Evolutionary conservation across 2,113 vertebrate species (phyloP), one percentile per base, ranked within the genome.

Genomic region (Alaudala cheleensis): DNA sequence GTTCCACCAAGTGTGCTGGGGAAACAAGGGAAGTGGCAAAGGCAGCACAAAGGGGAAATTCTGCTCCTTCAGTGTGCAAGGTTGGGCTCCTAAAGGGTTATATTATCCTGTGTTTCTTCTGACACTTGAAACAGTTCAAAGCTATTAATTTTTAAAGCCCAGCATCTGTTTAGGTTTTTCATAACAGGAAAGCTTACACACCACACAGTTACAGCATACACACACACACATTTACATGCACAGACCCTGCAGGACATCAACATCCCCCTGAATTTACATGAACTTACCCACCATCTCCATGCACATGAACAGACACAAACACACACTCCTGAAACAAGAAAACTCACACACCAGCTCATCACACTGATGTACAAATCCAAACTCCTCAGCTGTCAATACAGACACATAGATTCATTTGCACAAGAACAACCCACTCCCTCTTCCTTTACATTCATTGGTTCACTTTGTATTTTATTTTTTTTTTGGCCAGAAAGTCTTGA

Each of bases 71-170:
- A 65, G 44, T 14, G 58, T 24, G 40, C 17, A 29, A 92, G 72
- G 56, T 5, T 78, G 91, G 92, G 96, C 58, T 96, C 79, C 95
- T 94, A 93, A 96, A 97, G 97, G 94, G 95, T 97, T 97, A 92
- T 91, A 84, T 96, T 72, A 95, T 90, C 81, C 90, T 44, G 71
- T 94, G 97, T 95, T 97, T 97, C 95, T 97, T 96, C 97, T 96
- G 96, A 98, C 97, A 98, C 98, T 97, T 98, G 97, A 97, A 98
- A 98, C 96, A 97, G 97, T 98, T 97, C 97, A 97, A 97, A 97
- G 96, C 94, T 88, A 98, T 98, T 96, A 98, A 98, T 98, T 98
- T 98, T 98, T 98, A 98, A 98, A 97, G 96, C 94, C 25, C 74
- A 94, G 97, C 98, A 98, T 98, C 98, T 98, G 98, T 96, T 95